A percentile compares a stretch with the other conserved stretches of the same genome.
Evolutionary conservation across 2,888 invertebrate species (phyloP).

Genomic region (Drosophila hamatofila): DNA sequence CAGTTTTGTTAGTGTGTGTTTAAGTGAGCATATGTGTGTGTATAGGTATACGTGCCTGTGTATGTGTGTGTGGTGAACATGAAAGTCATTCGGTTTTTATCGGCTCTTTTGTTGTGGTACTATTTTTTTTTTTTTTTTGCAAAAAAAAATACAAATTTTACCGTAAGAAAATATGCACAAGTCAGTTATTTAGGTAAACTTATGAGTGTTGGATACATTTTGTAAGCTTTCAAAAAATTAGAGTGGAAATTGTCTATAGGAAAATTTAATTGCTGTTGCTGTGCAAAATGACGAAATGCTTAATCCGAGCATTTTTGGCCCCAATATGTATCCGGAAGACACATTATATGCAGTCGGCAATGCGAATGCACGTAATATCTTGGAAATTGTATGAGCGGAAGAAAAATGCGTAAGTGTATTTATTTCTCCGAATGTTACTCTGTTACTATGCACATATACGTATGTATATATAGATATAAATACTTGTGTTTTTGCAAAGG

Average conservation of each 20-base stretch:
- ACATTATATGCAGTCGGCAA: background rate
- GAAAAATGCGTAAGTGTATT: constrained; percentile 13
- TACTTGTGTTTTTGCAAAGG: background rate
- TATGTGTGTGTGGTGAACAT: background rate
- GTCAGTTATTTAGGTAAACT: background rate
- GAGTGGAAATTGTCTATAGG: background rate
- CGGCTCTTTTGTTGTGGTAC: background rate
- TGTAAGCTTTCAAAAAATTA: background rate
- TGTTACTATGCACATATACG: background rate
- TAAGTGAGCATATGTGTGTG: background rate
- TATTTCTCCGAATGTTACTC: background rate
- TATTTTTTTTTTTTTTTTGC: background rate
- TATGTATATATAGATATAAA: background rate
- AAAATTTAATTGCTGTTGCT: background rate
- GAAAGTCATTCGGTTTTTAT: constrained; percentile 17
- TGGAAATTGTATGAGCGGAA: background rate
- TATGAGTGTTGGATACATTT: background rate
- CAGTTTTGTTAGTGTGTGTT: background rate
- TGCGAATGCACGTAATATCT: background rate
- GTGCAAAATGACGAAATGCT: constrained; percentile 32
- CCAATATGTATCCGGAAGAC: background rate
- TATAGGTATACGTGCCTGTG: background rate
- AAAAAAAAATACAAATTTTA: background rate
- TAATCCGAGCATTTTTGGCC: constrained; percentile 14
- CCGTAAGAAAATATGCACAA: background rate